Evolutionary conservation across 1,140 invertebrate species (phyloP).

Genomic region (Eupeodes corollae): DNA sequence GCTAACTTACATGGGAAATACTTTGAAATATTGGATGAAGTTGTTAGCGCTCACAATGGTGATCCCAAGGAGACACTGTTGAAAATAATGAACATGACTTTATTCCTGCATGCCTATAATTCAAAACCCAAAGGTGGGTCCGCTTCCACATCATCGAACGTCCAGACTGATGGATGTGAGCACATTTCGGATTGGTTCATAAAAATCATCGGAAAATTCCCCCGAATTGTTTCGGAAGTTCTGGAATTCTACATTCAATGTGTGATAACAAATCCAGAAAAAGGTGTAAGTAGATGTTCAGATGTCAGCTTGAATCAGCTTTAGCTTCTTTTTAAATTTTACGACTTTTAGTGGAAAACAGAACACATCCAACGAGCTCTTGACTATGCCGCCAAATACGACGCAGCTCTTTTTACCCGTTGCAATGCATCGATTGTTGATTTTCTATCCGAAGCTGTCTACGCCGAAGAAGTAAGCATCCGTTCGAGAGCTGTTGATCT

Average conservation of each 20-base stretch:
- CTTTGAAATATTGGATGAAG: slow-evolving; percentile 26
- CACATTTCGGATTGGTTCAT: slow-evolving; percentile 35
- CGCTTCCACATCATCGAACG: slow-evolving; percentile 5
- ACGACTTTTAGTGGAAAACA: slow-evolving; percentile 19
- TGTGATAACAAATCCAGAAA: slow-evolving; percentile 25
- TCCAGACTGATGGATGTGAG: slow-evolving; percentile 11
- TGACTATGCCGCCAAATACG: slow-evolving; percentile 33
- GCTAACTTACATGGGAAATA: slow-evolving; percentile 23
- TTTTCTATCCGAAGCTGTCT: slow-evolving; percentile 17
- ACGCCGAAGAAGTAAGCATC: slow-evolving; percentile 25
- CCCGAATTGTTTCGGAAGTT: slow-evolving; percentile 16
- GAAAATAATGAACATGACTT: slow-evolving; percentile 23
- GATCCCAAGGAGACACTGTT: slow-evolving; percentile 26
- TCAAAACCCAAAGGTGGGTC: slow-evolving; percentile 11
- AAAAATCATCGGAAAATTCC: slow-evolving; percentile 21
- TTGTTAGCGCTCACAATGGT: slow-evolving; percentile 30
- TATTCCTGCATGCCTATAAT: slow-evolving; percentile 21
- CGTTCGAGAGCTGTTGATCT: slow-evolving; percentile 25
- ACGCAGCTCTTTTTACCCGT: slow-evolving; percentile 27
- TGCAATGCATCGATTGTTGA: slow-evolving; percentile 29
- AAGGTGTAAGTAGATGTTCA: slow-evolving; percentile 11
- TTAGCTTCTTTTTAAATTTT: background rate
- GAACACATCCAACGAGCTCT: slow-evolving; percentile 24
- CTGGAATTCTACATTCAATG: slow-evolving; percentile 26
- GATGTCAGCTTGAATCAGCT: background rate